Evolutionary conservation across 92 coral and sea anemone genomes (phyloP), one percentile per base, ranked within the genome.

Genomic region (Siderastrea siderea): DNA sequence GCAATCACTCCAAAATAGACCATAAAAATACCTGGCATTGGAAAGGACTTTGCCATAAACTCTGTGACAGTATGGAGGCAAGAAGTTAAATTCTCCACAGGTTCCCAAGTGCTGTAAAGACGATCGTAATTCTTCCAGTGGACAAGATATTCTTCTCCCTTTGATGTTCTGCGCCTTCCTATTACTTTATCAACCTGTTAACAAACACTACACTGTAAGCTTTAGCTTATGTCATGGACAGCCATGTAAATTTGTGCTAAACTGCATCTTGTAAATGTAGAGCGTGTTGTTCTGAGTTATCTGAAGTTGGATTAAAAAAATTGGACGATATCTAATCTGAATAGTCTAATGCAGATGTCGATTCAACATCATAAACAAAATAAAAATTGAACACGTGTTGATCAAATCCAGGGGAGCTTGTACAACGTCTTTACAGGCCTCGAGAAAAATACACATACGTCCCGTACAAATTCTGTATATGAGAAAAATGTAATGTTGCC

Each of bases 131-230:
- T 91, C 69, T 94, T 93, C 99, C 99, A 97, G 76, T 96, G 98
- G n/a, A 97, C 99, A 69, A 97, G 86, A 79, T 92, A 97, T 61
- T 97, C 99, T 74, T 97, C 97, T 38, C 99, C 99, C 57, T 77
- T 60, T 54, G 75, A 84, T 72, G 99, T 97, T 7, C 92, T 74
- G 60, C 99, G 90, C 53, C 99, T 83, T 74, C 99, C 99, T 68
- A 95, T 93, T 80, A 97, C 87, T 80, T 95, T 81, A 58, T 97
- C 93, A 80, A 97, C 93, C 99, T 97, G 54, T 47, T 4, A 47
- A 88, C 5, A 19, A 53, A 78, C 47, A 84, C 45, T 13, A 47
- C 7, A 26, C 38, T 26, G 38, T 26, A 26, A 26, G 38, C 38
- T 26, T 26, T 26, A 26, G 38, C 38, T 26, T 26, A 26, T 26